Percentiles rank a stretch among this genome's conserved stretches.
Conservation (phyloP, 2,888 invertebrate species). For the Philereme vetulata region DNA sequence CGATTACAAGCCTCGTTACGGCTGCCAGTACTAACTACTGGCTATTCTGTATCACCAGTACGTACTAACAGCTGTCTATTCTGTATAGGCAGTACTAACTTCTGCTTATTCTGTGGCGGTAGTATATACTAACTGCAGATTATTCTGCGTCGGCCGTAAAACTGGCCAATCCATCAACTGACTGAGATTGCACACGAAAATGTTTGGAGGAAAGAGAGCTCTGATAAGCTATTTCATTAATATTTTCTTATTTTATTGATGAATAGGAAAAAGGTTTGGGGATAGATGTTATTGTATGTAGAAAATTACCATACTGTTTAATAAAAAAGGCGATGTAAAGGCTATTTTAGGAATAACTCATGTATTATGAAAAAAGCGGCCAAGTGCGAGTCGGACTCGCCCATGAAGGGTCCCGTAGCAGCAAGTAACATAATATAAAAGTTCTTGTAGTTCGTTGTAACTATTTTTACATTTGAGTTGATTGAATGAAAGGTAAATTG, state of each 20-base stretch:
- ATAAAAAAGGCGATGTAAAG: no score
- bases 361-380: no score
- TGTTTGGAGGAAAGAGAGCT: slow-evolving; percentile 8
- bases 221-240: slow-evolving; percentile 22
- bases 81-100: slow-evolving; percentile 14
- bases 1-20: slow-evolving; percentile 29
- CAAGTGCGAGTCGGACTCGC: no score
- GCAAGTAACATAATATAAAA: no score
- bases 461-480: no score
- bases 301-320: no score
- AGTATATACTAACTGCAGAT: slow-evolving; percentile 14
- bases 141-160: slow-evolving; percentile 19
- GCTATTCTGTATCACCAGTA: slow-evolving; percentile 2
- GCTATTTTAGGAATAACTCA: no score
- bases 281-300: no score
- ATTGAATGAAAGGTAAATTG: no score
- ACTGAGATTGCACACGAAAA: slow-evolving; percentile 23
- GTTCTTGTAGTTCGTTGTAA: no score
- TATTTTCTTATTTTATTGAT: slow-evolving; percentile 9
- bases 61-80: slow-evolving; percentile 6
- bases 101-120: slow-evolving; percentile 5
- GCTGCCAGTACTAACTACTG: slow-evolving; percentile 1
- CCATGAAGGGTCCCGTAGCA: no score
- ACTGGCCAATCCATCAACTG: slow-evolving; percentile 25
- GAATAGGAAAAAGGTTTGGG: neutral